Conservation (phyloP, 2,113 vertebrate genomes). For the Nothoprocta perdicaria region DNA sequence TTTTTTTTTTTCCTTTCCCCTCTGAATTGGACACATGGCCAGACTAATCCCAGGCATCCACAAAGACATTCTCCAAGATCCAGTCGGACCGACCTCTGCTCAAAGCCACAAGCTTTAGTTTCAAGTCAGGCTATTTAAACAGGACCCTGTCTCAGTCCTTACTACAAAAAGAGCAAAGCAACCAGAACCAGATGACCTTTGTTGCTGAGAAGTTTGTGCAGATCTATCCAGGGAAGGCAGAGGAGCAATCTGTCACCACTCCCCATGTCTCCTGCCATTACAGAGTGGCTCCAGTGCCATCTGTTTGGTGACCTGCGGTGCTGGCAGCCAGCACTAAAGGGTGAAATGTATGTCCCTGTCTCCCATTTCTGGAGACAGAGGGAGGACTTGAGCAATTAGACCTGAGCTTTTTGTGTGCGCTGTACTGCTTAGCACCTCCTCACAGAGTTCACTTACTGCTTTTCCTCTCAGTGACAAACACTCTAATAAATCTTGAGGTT, state of each 20-base stretch:
- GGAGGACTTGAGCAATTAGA: not conserved
- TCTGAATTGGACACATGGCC: not conserved
- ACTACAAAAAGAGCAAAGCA: not conserved
- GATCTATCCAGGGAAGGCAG: not conserved
- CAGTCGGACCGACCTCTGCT: not conserved
- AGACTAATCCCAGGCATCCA: not conserved
- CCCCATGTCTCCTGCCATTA: fast-evolving
- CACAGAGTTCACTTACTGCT: not conserved
- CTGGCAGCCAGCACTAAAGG: not conserved
- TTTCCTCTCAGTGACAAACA: not conserved
- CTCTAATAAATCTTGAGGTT: conserved; percentile 21
- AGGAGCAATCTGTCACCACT: not conserved
- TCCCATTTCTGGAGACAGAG: not conserved
- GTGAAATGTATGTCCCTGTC: not conserved
- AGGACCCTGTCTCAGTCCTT: not conserved
- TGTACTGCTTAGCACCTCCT: not conserved
- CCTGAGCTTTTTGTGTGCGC: not conserved
- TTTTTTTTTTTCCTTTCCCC: not conserved
- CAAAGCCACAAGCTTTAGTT: not conserved
- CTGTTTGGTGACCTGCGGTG: not conserved
- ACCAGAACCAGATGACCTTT: not conserved
- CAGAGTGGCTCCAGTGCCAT: not conserved
- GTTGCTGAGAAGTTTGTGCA: not conserved
- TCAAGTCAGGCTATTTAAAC: not conserved
- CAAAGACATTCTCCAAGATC: not conserved